Percentiles rank a stretch among this genome's conserved stretches.
phyloP scores from a whole-genome alignment of 2,888 invertebrate genomes.

The Helobdella robusta region DNA sequence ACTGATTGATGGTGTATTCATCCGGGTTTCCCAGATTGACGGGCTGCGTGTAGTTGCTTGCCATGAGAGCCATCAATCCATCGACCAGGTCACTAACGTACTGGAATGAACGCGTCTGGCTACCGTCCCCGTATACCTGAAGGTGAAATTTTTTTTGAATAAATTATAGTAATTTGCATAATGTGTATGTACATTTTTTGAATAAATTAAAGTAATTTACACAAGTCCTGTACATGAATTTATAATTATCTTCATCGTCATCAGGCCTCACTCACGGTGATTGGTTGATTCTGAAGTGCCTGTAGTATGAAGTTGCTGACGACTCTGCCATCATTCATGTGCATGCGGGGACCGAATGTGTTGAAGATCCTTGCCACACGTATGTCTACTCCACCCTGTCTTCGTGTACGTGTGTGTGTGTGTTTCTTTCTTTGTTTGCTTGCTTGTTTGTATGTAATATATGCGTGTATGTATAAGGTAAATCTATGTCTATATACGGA shows the following conservation, averaged over 20 bases:
- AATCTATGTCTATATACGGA: background rate
- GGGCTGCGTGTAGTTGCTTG: constrained; percentile 79
- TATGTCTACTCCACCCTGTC: constrained; percentile 79
- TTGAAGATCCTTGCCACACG: constrained; percentile 96
- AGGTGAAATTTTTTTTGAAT: background rate
- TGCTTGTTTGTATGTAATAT: too few relatives aligned
- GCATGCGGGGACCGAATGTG: constrained; percentile 97
- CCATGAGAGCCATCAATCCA: constrained; percentile 83
- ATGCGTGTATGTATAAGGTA: background rate
- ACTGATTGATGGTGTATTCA: constrained; percentile 82
- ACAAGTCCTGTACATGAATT: too few relatives aligned
- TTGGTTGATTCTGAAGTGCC: constrained; percentile 82
- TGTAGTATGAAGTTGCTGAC: constrained; percentile 97
- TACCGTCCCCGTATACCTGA: constrained; percentile 55
- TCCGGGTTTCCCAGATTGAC: constrained; percentile 95
- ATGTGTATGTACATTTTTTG: too few relatives aligned
- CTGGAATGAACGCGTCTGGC: constrained; percentile 81
- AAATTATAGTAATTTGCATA: too few relatives aligned
- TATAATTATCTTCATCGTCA: too few relatives aligned
- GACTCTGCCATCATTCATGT: constrained; percentile 93
- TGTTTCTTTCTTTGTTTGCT: too few relatives aligned
- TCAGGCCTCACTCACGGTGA: constrained; percentile 64
- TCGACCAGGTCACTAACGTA: constrained; percentile 94
- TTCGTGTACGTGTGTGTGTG: too few relatives aligned
- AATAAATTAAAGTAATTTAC: too few relatives aligned